These are phyloP conservation scores for Gymnogyps californianus DNA, from an alignment of 2,113 vertebrate genomes.

Conservation along the genomic window DNA sequence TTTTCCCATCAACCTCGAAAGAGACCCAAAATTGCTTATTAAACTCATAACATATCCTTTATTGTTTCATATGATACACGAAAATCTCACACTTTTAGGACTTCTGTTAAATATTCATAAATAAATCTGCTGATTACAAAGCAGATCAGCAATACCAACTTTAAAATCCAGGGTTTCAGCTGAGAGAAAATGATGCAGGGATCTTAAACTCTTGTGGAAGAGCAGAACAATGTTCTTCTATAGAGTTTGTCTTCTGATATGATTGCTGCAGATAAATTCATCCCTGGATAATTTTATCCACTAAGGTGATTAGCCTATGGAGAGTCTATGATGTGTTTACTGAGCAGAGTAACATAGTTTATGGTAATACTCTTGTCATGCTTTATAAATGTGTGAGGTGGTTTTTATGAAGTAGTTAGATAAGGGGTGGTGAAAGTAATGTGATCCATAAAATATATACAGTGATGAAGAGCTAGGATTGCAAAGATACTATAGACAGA, in stretches of 20 bases:
- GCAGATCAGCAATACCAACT: neutral
- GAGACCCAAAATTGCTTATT: neutral
- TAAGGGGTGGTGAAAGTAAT: conserved; percentile 56
- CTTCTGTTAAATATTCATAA: neutral
- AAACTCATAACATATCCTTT: neutral
- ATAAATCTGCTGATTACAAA: neutral
- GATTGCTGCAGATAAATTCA: conserved; percentile 43
- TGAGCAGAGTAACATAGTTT: conserved; percentile 5
- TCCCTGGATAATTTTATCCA: conserved; percentile 18
- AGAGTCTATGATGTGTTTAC: conserved; percentile 13
- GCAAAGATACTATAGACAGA: conserved; percentile 15
- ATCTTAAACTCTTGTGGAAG: neutral
- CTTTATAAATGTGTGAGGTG: conserved; percentile 13
- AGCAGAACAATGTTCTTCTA: neutral
- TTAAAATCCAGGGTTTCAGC: neutral
- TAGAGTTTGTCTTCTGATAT: conserved; percentile 11
- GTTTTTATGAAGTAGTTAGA: conserved; percentile 54
- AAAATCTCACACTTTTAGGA: neutral
- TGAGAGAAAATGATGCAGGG: neutral
- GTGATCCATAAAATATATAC: conserved; percentile 20
- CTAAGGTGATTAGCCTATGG: conserved; percentile 44
- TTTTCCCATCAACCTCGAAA: neutral
- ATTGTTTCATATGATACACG: neutral
- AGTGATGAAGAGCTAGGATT: conserved; percentile 10
- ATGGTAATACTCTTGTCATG: conserved; percentile 48